Evolutionary conservation across 1,140 invertebrate species (phyloP).

Genomic region (Zaprionus kolodkinae): DNA sequence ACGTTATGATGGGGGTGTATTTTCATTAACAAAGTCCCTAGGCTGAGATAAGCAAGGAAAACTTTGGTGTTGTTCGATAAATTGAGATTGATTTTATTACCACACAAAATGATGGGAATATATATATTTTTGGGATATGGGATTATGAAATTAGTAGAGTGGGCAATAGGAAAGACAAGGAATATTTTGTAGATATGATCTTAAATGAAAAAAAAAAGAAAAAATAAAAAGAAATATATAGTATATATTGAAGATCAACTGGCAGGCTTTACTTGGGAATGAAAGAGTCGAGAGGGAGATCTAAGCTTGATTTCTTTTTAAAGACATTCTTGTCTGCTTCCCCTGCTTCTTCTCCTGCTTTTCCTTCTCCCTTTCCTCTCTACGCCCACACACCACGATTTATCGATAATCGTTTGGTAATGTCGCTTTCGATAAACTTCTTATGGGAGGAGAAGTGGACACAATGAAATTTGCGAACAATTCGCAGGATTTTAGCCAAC

Average conservation of each 20-base stretch:
- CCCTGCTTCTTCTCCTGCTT: background rate
- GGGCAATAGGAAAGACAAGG: too few species aligned
- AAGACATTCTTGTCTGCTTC: background rate
- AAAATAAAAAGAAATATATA: too few species aligned
- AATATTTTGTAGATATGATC: too few species aligned
- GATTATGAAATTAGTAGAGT: background rate
- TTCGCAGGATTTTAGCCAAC: background rate
- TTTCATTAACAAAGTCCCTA: background rate
- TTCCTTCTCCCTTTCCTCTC: too few species aligned
- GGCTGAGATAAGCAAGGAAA: background rate
- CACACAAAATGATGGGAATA: too few species aligned
- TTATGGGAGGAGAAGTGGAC: background rate
- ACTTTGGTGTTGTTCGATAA: background rate
- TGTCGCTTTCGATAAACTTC: slow-evolving; percentile 1
- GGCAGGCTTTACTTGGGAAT: too few species aligned
- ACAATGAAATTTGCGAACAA: slow-evolving; percentile 2
- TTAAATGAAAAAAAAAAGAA: too few species aligned
- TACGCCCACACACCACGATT: background rate
- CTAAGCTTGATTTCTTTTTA: background rate
- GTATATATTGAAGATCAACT: too few species aligned
- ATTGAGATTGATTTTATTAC: background rate
- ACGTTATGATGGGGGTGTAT: background rate
- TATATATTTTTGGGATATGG: too few species aligned
- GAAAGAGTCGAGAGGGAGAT: too few species aligned
- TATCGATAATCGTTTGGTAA: slow-evolving; percentile 1